Base-by-base conservation (phyloP, 2,888 invertebrate species). In the Drosophila hamatofila region DNA sequence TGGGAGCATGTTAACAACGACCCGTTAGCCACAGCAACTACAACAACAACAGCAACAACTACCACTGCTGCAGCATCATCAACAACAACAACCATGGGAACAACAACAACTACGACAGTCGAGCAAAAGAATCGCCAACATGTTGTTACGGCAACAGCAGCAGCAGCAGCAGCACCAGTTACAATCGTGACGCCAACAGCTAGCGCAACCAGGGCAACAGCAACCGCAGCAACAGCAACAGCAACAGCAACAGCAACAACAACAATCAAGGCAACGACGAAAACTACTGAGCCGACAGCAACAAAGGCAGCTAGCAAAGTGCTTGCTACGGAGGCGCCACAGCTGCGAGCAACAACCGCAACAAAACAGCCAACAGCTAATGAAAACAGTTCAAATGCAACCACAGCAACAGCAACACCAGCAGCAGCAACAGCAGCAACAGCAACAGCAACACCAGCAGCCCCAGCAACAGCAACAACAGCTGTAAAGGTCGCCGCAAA, bases 321-420 rank as follows among this genome's bases (percentile, higher is more conserved):
- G 65, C 58, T 67, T 48, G 66, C 61, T 55, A 42, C 64, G 16
- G 71, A 68, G 37, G 14, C 52, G 33, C 72, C 64, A 9, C 56
- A 51, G 9, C 42, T 18, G 27, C 25, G 39, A 23, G 41, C 42
- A 63, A 54, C 57, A 46, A 63, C 64, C 66, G 59, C 78, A 71
- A 55, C 72, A 61, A 76, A 76, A 25, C 52, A 57, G 37, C 56
- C 62, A 59, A 46, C 54, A 78, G 65, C 70, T 62, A 87, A 82
- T 76, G 73, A 81, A 73, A 74, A 69, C 54, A 63, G 68, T 35
- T 72, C 41, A 59, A 85, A 79, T 78, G 71, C 59, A 64, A 68
- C 83, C 33, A 27, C 69, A 48, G 55, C 64, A 57, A 12, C 66
- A 57, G 12, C 63, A 48, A 41, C 64, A 54, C 8, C 65, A 60